Evolutionary conservation across 1,140 invertebrate species (phyloP).

Genomic region (Dendroctonus ponderosae): DNA sequence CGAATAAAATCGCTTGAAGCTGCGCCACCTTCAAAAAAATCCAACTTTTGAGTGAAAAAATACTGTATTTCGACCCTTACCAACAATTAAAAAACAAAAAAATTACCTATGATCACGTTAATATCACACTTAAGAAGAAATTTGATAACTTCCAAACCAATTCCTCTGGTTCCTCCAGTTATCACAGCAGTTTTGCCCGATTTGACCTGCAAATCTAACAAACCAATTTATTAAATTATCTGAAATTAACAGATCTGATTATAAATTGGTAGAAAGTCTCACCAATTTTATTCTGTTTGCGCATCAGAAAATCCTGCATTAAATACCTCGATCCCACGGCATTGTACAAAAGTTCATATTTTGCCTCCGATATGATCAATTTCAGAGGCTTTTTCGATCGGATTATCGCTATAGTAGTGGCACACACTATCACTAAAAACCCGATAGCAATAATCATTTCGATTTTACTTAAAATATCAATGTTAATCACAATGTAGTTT

Average conservation of each 20-base stretch:
- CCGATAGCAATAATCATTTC: conserved; percentile 35
- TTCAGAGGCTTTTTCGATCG: conserved; percentile 44
- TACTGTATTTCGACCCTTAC: too few relatives aligned
- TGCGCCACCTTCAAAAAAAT: too few relatives aligned
- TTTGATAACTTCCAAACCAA: conserved; percentile 78
- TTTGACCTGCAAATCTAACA: conserved; percentile 57
- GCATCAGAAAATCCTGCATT: conserved; percentile 55
- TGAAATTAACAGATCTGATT: background rate
- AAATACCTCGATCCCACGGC: conserved; percentile 54
- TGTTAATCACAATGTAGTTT: too few relatives aligned
- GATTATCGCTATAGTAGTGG: conserved; percentile 41
- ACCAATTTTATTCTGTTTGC: conserved; percentile 58
- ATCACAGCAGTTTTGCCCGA: conserved; percentile 75
- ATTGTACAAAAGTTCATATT: conserved; percentile 57
- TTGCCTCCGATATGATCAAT: conserved; percentile 49
- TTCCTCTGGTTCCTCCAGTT: conserved; percentile 84
- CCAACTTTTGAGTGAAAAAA: too few relatives aligned
- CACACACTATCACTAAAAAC: conserved; percentile 36
- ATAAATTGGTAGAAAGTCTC: conserved; percentile 35
- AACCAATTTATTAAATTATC: background rate
- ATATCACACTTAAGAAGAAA: conserved; percentile 77
- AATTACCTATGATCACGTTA: conserved; percentile 78
- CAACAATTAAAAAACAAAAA: too few relatives aligned
- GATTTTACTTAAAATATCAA: too few relatives aligned
- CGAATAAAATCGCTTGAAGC: too few relatives aligned